Conservation (phyloP, 2,113 vertebrate genomes). For the Mionectes macconnelli region DNA sequence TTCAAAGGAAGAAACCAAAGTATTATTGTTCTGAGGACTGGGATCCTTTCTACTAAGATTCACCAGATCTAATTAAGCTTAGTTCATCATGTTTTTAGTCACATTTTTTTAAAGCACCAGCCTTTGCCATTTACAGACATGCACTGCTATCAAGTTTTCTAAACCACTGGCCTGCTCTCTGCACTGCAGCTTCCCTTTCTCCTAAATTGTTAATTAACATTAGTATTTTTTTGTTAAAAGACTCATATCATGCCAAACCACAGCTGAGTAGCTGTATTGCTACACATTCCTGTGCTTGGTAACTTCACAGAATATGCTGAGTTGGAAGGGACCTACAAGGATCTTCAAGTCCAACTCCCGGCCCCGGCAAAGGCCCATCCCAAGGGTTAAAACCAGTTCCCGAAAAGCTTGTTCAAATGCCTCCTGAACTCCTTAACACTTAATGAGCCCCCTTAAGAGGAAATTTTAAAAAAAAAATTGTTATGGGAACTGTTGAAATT, state of each 20-base stretch:
- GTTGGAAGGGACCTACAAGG: background rate
- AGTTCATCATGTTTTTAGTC: background rate
- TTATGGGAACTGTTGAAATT: background rate
- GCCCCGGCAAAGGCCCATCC: background rate
- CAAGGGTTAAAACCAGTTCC: background rate
- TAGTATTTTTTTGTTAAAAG: background rate
- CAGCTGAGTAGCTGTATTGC: background rate
- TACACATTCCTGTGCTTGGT: background rate
- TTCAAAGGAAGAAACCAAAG: background rate
- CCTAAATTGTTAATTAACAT: background rate
- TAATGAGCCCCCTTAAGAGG: background rate
- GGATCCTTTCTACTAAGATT: background rate
- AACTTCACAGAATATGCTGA: background rate
- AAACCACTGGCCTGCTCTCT: background rate
- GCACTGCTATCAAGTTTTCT: background rate
- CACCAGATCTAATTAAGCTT: background rate
- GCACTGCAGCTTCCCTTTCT: background rate
- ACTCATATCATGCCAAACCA: rapidly evolving
- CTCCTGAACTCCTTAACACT: too few relatives aligned
- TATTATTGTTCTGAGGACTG: background rate
- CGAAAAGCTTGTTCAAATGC: background rate
- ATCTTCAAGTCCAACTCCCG: background rate
- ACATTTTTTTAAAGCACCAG: background rate
- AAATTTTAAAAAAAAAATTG: background rate
- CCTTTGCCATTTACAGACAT: background rate